Evolutionary conservation across 1,140 invertebrate genomes (phyloP).

Genomic region (Brachionus paranguensis): DNA sequence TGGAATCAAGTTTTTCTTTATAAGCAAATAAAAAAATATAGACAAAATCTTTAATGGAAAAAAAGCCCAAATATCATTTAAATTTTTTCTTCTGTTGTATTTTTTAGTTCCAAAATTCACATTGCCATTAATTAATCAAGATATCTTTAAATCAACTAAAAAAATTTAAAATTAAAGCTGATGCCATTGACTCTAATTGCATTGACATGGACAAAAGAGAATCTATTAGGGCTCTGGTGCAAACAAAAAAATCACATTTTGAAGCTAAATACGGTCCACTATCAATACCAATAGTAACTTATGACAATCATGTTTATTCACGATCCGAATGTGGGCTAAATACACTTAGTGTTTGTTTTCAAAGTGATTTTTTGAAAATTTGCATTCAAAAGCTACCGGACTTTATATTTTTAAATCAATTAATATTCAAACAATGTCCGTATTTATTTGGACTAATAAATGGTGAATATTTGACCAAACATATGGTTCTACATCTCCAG

Average conservation of each 20-base stretch:
- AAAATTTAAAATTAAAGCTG: neutral
- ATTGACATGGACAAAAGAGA: conserved; percentile 2
- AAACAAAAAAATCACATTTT: neutral
- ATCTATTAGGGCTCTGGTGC: neutral
- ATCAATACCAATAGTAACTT: neutral
- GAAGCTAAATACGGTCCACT: neutral
- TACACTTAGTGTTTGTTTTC: neutral
- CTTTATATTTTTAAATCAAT: neutral
- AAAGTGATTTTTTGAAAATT: neutral
- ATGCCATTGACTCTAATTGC: neutral
- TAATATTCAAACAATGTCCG: neutral
- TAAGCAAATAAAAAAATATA: no score
- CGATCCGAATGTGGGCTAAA: neutral
- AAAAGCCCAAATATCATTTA: no score
- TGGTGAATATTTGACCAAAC: neutral
- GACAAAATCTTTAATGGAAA: no score
- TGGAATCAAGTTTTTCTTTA: no score
- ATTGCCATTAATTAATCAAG: no score
- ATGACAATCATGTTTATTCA: neutral
- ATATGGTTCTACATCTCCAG: neutral
- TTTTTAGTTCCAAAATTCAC: no score
- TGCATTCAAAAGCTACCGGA: neutral
- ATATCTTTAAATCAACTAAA: no score
- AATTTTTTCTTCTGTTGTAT: no score
- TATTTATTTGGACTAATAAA: neutral